A percentile compares a stretch with the other conserved stretches of the same genome.
These are phyloP conservation scores for Molanna angustata DNA, from an alignment of 2,888 invertebrate species.

Conservation along the genomic window DNA sequence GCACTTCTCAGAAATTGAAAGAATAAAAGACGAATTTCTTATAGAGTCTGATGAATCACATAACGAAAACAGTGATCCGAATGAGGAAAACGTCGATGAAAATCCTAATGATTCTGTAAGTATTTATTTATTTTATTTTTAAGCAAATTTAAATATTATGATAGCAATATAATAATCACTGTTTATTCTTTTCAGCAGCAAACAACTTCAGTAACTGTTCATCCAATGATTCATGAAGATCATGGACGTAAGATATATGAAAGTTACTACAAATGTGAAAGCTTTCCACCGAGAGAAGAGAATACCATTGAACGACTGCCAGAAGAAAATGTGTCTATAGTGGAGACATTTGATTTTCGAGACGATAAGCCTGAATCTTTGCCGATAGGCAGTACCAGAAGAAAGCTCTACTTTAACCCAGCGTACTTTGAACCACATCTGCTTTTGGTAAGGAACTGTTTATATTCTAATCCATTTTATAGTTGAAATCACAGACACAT, in stretches of 20 bases:
- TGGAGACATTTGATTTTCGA: slow-evolving; percentile 70
- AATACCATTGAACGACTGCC: slow-evolving; percentile 70
- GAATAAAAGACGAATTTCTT: slow-evolving; percentile 43
- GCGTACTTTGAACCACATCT: slow-evolving; percentile 89
- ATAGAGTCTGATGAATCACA: slow-evolving; percentile 61
- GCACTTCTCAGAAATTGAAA: slow-evolving; percentile 59
- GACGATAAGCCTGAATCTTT: slow-evolving; percentile 65
- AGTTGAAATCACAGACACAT: too few relatives aligned
- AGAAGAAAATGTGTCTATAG: slow-evolving; percentile 81
- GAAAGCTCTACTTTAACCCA: slow-evolving; percentile 85
- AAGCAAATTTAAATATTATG: background rate
- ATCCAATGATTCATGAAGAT: slow-evolving; percentile 49
- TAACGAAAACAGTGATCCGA: slow-evolving; percentile 64
- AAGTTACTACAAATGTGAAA: slow-evolving; percentile 18
- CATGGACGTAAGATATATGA: slow-evolving; percentile 43
- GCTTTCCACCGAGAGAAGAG: slow-evolving; percentile 48
- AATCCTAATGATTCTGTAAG: slow-evolving; percentile 13
- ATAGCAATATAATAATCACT: background rate
- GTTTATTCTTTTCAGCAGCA: slow-evolving; percentile 42
- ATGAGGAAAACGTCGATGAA: slow-evolving; percentile 40
- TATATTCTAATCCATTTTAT: background rate
- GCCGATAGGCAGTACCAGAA: slow-evolving; percentile 67
- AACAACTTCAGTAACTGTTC: slow-evolving; percentile 70
- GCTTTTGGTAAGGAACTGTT: slow-evolving; percentile 63
- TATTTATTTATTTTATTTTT: background rate